phyloP scores from a whole-genome alignment of 1,140 invertebrate species.

The Diprion similis region DNA sequence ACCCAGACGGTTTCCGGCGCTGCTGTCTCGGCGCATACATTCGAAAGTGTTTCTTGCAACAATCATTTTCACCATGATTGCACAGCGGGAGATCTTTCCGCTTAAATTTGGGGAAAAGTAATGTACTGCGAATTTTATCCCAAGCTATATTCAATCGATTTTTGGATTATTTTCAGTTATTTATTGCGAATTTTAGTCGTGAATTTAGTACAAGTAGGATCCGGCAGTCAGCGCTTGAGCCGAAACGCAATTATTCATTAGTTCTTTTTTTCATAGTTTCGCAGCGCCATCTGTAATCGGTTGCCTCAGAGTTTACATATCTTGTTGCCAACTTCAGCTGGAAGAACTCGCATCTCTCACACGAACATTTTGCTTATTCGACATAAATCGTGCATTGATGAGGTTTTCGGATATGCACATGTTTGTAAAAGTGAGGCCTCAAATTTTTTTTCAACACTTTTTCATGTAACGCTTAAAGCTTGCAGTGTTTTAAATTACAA shows the following conservation, averaged over 20 bases:
- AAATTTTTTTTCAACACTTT: no score
- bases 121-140: not conserved
- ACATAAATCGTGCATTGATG: not conserved
- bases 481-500: no score
- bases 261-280: not conserved
- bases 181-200: not conserved
- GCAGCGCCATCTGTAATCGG: not conserved
- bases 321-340: conserved; percentile 15
- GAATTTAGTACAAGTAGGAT: conserved; percentile 8
- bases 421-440: no score
- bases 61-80: conserved; percentile 20
- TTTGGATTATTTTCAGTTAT: not conserved
- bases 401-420: no score
- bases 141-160: not conserved
- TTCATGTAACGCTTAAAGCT: no score
- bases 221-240: conserved; percentile 6
- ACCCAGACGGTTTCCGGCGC: conserved; percentile 51
- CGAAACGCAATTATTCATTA: not conserved
- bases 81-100: no score
- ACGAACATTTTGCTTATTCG: not conserved
- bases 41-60: not conserved
- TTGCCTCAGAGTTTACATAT: not conserved
- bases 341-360: not conserved
- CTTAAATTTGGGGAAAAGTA: no score
- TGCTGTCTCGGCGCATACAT: conserved; percentile 28